These are phyloP conservation scores for Disparrhopalites patrizii DNA, from an alignment of 2,888 invertebrate genomes.

Conservation along the genomic window DNA sequence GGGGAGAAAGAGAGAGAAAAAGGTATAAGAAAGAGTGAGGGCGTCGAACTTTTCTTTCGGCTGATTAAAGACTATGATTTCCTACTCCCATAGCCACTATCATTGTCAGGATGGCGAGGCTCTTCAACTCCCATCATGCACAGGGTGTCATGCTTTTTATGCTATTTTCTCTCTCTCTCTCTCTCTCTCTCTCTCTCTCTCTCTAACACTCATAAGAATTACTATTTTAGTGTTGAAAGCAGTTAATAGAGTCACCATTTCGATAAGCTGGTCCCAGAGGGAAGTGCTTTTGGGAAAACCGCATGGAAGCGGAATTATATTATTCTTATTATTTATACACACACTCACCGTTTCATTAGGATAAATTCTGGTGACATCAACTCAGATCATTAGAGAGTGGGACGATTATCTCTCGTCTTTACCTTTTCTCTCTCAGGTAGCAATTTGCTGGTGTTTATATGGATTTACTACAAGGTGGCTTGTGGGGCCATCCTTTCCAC, in stretches of 20 bases:
- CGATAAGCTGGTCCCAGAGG: neutral
- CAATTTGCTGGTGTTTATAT: too few species aligned
- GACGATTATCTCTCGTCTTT: too few species aligned
- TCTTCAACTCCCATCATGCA: slow-evolving; percentile 17
- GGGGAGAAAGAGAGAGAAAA: neutral
- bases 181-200: too few species aligned
- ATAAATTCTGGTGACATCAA: neutral
- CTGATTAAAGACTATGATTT: slow-evolving; percentile 27
- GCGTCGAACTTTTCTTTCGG: slow-evolving; percentile 20
- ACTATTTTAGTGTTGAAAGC: too few species aligned
- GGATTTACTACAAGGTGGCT: too few species aligned
- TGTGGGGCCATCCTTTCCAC: too few species aligned
- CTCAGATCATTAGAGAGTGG: neutral
- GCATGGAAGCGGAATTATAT: too few species aligned
- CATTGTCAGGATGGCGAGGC: slow-evolving; percentile 1
- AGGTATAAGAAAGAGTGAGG: slow-evolving; percentile 7
- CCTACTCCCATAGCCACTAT: slow-evolving; percentile 6
- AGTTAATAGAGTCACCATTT: too few species aligned
- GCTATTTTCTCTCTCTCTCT: neutral
- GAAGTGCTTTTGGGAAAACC: too few species aligned
- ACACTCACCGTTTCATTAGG: neutral
- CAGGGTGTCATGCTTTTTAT: neutral
- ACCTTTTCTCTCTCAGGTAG: too few species aligned
- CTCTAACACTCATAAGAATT: too few species aligned
- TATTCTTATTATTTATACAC: neutral